Evolutionary conservation across 2,797 vertebrate species (phyloP).

Genomic region (Myiothlypis chrysogaster): DNA sequence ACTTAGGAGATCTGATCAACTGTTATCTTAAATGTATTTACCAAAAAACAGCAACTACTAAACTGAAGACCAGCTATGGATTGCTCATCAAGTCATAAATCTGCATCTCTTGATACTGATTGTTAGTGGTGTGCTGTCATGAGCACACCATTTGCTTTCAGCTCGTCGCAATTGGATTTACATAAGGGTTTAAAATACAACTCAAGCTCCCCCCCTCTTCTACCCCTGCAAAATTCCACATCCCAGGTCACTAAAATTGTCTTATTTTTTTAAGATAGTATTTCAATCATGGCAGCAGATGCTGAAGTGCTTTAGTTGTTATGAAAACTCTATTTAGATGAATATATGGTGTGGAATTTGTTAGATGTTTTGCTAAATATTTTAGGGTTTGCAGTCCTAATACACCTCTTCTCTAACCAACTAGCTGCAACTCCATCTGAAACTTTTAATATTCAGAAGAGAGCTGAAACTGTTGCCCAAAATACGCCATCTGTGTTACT

Average conservation of each 20-base stretch:
- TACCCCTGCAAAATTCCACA: rapidly evolving
- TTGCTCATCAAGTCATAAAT: background rate
- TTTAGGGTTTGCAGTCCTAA: background rate
- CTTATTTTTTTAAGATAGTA: background rate
- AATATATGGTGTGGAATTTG: background rate
- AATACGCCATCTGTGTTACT: background rate
- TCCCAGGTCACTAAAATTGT: background rate
- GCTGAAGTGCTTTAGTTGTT: background rate
- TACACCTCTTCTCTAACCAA: background rate
- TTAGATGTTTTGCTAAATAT: background rate
- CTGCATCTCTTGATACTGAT: background rate
- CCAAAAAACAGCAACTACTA: background rate
- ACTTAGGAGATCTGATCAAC: background rate
- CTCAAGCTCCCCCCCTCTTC: background rate
- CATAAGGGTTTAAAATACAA: background rate
- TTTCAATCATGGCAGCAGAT: background rate
- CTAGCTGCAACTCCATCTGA: background rate
- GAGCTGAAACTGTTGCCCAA: background rate
- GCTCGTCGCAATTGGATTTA: background rate
- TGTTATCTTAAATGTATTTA: background rate
- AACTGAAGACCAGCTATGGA: background rate
- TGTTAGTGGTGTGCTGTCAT: background rate
- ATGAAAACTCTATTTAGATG: background rate
- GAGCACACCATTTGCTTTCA: background rate
- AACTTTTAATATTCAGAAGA: background rate